These are phyloP conservation scores for Holocentrus rufus DNA, from an alignment of 2,797 vertebrate genomes.

Conservation along the genomic window DNA sequence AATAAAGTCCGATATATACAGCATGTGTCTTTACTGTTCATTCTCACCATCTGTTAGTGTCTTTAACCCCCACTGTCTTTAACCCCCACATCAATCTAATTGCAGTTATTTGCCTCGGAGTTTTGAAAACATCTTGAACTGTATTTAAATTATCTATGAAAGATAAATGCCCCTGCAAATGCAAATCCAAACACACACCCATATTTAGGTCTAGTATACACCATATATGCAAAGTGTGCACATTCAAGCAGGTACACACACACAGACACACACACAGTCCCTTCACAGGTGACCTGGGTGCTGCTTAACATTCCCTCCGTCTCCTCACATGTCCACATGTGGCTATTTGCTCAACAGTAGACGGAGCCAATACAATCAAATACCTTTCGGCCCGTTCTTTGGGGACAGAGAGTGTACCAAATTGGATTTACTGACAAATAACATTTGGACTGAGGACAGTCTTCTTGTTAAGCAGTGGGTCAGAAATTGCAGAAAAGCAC, in stretches of 20 bases:
- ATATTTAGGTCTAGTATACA: not conserved
- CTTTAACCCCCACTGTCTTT: too few relatives aligned
- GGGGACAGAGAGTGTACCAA: constrained; percentile 61
- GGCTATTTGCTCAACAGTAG: constrained; percentile 67
- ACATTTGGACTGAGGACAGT: constrained; percentile 66
- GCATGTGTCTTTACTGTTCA: not conserved
- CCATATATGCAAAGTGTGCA: not conserved
- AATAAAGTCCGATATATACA: not conserved
- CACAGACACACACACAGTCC: constrained; percentile 13
- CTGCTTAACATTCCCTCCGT: constrained; percentile 57
- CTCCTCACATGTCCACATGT: constrained; percentile 59
- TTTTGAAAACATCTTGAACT: too few relatives aligned
- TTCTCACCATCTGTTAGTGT: not conserved
- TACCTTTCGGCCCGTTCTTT: constrained; percentile 53
- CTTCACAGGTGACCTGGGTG: constrained; percentile 41
- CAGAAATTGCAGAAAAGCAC: constrained; percentile 54
- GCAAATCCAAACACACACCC: constrained; percentile 13
- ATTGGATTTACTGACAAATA: constrained; percentile 75
- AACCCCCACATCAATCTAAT: too few relatives aligned
- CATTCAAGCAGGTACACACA: constrained; percentile 1
- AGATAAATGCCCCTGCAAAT: not conserved
- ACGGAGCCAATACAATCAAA: constrained; percentile 72
- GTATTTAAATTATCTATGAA: too few relatives aligned
- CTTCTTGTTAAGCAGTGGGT: constrained; percentile 60
- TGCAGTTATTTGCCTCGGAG: too few relatives aligned